Base-by-base conservation (phyloP, 2,797 vertebrate species). In the Spea hammondii region DNA sequence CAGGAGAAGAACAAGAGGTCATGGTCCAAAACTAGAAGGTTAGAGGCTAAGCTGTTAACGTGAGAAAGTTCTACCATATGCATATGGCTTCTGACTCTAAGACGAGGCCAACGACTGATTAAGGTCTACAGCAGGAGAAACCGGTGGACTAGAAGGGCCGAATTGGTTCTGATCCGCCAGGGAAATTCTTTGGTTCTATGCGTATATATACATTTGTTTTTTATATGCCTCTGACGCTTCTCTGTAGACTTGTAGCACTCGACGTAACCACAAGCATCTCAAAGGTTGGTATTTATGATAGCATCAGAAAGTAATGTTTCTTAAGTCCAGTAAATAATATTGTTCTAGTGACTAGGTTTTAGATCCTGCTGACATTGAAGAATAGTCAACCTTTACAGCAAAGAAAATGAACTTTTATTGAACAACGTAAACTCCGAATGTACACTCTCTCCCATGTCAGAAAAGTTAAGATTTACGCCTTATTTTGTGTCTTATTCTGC, bases 321-420 rank as follows among this genome's bases (percentile, higher is more conserved):
- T 74, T 46, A 74, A 50, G 72, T n/a, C 51, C 60, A 51, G 14
- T 74, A 74, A 74, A 74, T 74, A 74, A 65, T 74, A 74, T 74
- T 74, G 72, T 65, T 74, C 72, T 74, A 65, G 72, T 74, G 60
- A 50, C 47, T 74, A 8, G 60, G 60, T 51, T 74, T 74, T 53
- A 74, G 60, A 65, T 11, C 60, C 60, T 65, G 49, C 45, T 74
- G 72, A 74, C 72, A 74, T 45, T 74, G 72, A 74, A 74, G 50
- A 32, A 74, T 74, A 74, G 72, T 74, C 72, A 47, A 59, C 72
- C 72, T 65, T 74, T 74, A 65, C 60, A 65, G 53, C 47, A 65
- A 74, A 74, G 72, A 74, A 74, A 74, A 74, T 74, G 17, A 74
- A 13, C 48, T 74, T 74, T 74, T 65, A 74, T 65, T 74, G 72